Base-by-base conservation (phyloP, 2,113 vertebrate species). In the Trachemys scripta region DNA sequence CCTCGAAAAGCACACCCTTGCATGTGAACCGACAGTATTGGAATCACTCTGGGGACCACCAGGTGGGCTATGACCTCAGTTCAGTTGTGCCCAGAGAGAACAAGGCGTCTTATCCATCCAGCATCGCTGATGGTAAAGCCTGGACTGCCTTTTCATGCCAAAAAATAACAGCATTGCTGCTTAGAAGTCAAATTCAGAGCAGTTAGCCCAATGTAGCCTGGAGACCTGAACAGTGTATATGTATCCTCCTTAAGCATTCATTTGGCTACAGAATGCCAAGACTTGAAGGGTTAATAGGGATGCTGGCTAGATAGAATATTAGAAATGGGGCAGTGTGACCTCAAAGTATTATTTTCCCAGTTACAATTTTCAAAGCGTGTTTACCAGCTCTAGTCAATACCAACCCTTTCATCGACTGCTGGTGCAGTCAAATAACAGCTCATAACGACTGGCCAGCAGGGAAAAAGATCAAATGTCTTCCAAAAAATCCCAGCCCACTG, bases 361-460 rank as follows among this genome's bases (percentile, higher is more conserved):
- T 31, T 80, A 14, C 47, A n/a, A 65, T n/a, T 95, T 91, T 90
- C 91, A 88, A 79, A 84, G 84, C 0, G 0, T 35, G 92, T 94
- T 93, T 87, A 47, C 84, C 90, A 80, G 87, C n/a, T 95, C 54
- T 24, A 12, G 5, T 10, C 10, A 6, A 53, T 53, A 76, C 25
- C 14, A 82, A 79, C 14, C 16, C 91, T 85, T 94, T 92, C 57
- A 95, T 84, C 80, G 1, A 0, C 45, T 1, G 4, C 84, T 92
- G 75, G 6, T 1, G 78, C 92, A 81, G 62, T 51, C 92, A 93
- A 45, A 22, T 78, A 92, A 89, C 85, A 92, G 93, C 92, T 97
- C 89, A 5, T 57, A 88, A 82, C 14, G 53, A 82, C 83, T 79
- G 80, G 89, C 27, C 24, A 0, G 2, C 24, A 54, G 47, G 80